Evolutionary conservation across 2,888 invertebrate genomes (phyloP), one percentile per base, ranked within the genome.

Genomic region (Dyspetes luteomarginatus): DNA sequence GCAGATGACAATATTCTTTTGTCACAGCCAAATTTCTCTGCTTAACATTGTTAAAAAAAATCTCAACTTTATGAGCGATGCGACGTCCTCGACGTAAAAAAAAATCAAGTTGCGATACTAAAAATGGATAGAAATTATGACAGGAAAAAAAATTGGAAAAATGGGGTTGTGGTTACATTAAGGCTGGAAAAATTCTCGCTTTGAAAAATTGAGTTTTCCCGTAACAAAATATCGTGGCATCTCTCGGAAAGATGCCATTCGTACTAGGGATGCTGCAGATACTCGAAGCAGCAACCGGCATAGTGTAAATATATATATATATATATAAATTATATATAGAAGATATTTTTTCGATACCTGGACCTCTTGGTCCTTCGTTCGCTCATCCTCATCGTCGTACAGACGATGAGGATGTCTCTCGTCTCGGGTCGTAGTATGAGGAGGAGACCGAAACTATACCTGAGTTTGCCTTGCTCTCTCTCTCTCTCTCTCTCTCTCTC

Each of bases 271-370:
- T 60, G 30, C 41, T 52, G 26, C 62, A 62, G 72, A 17, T 50
- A 71, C 58, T 48, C 60, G 62, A 67, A 24, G 41, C n/a, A n/a
- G n/a, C 19, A 45, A 30, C 41, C 56, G 50, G 67, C 69, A 58
- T 55, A 12, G 5, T 17, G 41, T 36, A 64, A 36, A 55, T 55
- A 43, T 41, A 71, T 15, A 36, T 56, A n/a, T 12, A n/a, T 12
- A 24, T 41, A 9, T 58, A 28, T 28, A 60, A 22, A 9, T 36
- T 58, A 41, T 36, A 48, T 74, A 55, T 45, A 48, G 17, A 36
- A 22, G 43, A 60, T 68, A 56, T 56, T 50, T 75, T 75, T 58
- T 79, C 79, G 74, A 79, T 79, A 79, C 79, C 75, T 79, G 75
- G 41, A 17, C 28, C 55, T 55, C 65, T 64, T 45, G 52, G 52